phyloP scores from a whole-genome alignment of 2,113 vertebrate species.

The Meles meles region DNA sequence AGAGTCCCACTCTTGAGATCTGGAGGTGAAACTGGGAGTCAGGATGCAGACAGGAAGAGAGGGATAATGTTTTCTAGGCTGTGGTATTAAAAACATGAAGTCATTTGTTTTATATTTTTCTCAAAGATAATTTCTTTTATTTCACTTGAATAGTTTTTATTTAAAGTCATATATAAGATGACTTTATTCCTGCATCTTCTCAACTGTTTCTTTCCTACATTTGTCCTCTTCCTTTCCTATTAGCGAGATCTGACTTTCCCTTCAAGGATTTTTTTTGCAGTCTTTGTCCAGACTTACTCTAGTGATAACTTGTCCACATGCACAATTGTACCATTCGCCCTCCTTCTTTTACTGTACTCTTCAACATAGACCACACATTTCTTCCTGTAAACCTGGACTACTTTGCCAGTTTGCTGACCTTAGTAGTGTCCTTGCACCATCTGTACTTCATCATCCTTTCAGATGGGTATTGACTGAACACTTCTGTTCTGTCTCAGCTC shows the following conservation, averaged over 20 bases:
- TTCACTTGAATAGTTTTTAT: neutral
- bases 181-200: neutral
- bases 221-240: neutral
- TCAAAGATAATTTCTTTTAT: neutral
- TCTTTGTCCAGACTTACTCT: neutral
- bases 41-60: neutral
- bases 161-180: neutral
- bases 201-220: neutral
- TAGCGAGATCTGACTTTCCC: neutral
- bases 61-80: neutral
- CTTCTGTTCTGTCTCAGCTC: neutral
- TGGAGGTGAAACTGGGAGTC: neutral
- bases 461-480: neutral
- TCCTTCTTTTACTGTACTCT: neutral
- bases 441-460: neutral
- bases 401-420: neutral
- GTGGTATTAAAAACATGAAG: neutral
- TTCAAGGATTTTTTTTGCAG: neutral
- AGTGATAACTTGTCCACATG: neutral
- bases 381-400: neutral
- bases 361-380: neutral
- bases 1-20: neutral
- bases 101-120: slow-evolving; percentile 23
- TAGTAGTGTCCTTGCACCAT: neutral
- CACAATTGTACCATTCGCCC: neutral